A percentile compares a stretch with the other conserved stretches of the same genome.
Conservation (phyloP, 2,113 vertebrate genomes). For the Cromileptes altivelis region DNA sequence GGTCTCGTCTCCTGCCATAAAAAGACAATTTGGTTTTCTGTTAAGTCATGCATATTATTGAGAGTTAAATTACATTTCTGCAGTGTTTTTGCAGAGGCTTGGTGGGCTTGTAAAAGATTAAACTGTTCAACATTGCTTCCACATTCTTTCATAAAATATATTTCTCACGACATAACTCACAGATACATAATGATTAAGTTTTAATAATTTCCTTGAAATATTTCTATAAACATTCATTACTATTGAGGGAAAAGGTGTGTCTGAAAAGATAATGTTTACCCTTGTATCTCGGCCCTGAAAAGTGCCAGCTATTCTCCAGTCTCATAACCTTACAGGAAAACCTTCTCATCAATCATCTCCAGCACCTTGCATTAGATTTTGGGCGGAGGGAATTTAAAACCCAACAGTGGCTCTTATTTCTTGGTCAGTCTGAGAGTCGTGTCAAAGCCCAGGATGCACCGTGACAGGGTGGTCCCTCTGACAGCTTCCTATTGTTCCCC, state of each 20-base stretch:
- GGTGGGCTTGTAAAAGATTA: slow-evolving; percentile 56
- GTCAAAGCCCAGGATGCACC: slow-evolving; percentile 62
- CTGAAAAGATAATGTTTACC: slow-evolving; percentile 57
- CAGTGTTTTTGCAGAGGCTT: slow-evolving; percentile 40
- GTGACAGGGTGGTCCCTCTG: slow-evolving; percentile 67
- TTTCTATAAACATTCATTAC: slow-evolving; percentile 18
- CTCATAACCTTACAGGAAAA: slow-evolving; percentile 63
- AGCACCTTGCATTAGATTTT: slow-evolving; percentile 46
- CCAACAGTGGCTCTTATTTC: slow-evolving; percentile 63
- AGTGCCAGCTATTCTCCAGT: slow-evolving; percentile 53
- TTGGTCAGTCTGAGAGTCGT: slow-evolving; percentile 41
- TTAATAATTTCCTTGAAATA: slow-evolving; percentile 32
- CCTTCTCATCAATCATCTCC: slow-evolving; percentile 75
- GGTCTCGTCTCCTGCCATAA: slow-evolving; percentile 40
- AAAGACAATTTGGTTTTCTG: slow-evolving; percentile 42
- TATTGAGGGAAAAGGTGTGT: slow-evolving; percentile 45
- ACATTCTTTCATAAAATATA: slow-evolving; percentile 18
- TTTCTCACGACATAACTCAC: slow-evolving; percentile 19
- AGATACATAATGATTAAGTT: slow-evolving; percentile 10
- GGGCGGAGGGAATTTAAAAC: slow-evolving; percentile 66
- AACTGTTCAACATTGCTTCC: slow-evolving; percentile 35
- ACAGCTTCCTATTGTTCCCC: slow-evolving; percentile 58
- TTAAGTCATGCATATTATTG: slow-evolving; percentile 54
- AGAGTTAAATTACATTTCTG: slow-evolving; percentile 55
- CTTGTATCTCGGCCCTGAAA: slow-evolving; percentile 16